Evolutionary conservation across 1,140 invertebrate species (phyloP), one percentile per base, ranked within the genome.

Genomic region (Atopsyche davidsoni): DNA sequence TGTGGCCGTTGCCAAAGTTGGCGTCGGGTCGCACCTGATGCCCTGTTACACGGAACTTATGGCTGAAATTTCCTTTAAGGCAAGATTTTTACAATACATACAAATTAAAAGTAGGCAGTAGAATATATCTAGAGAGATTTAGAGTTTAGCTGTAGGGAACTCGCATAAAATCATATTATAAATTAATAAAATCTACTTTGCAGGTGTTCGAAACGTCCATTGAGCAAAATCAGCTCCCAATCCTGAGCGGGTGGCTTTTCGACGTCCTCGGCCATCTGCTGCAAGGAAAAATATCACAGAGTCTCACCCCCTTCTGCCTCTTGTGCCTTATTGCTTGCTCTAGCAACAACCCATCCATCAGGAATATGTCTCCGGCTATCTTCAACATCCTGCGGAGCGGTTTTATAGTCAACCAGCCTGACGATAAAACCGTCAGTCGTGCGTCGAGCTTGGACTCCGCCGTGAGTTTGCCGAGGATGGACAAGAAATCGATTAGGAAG

Each of bases 121-220:
- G 17, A n/a, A 16, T 4, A 38, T 13, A 13, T 47, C 42, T n/a
- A 13, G 17, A 23, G 3, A 21, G 21, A 7, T 14, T n/a, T 49
- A 6, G 7, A 21, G 21, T 49, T 46, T 22, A 3, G 19, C 18
- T 18, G 4, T 21, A 10, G 7, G 32, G 25, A 22, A 18, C 40
- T 4, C 9, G 6, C 4, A 18, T 14, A 7, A 18, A 4, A 14
- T n/a, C 7, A 21, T 42, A 6, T 10, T 17, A 22, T 42, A 9
- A 11, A 42, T 22, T 13, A 11, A 4, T 21, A 32, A n/a, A 11
- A 32, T 46, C 10, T 44, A 25, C 34, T 18, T 64, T 60, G 10
- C 62, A 74, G 72, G 72, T 74, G 14, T 74, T 74, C 55, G 62
- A 73, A 63, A 63, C 70, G 34, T 62, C 69, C 9, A 62, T 72